Evolutionary conservation across 2,113 vertebrate species (phyloP), one percentile per base, ranked within the genome.

Genomic region (Sebastes schlegelii): DNA sequence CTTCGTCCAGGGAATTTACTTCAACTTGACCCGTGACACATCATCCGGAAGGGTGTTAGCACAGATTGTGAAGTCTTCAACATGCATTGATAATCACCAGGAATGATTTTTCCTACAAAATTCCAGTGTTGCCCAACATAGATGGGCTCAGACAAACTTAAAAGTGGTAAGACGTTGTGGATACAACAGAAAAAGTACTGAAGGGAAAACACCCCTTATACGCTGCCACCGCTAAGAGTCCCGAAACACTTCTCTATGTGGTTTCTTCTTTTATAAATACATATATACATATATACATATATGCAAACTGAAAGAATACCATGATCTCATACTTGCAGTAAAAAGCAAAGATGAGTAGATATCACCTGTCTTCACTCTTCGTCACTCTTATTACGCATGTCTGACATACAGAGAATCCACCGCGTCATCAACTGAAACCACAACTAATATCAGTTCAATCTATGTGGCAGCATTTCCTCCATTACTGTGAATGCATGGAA

Each of bases 121-220:
- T 73, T 40, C 88, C 90, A 86, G 46, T 61, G 58, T 93, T 92
- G 55, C 82, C 43, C 21, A 89, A 92, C 23, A 48, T 9, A 40
- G 13, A 68, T 1, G 1, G 19, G 0, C 13, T 58, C 5, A 34
- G 6, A 49, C 40, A 23, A 42, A 57, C 6, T 1, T 6, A 19
- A n/a, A 66, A 26, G 1, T 1, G 9, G 5, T 13, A 8, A n/a
- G 9, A 42, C 77, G 34, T 48, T 14, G 1, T 7, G 65, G 67
- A 71, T 6, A 4, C 0, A 72, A 12, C 8, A 45, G 4, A 74
- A 85, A 82, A 82, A 75, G 51, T 55, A 81, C 77, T 48, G 40
- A 52, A 4, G 65, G 86, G 77, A 81, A 89, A 90, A 77, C 16
- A 86, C 84, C 57, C 9, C 42, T 23, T 19, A 2, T 8, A 57